These are phyloP conservation scores for Drosophila pallidifrons DNA, from an alignment of 1,140 invertebrate genomes.

Conservation along the genomic window DNA sequence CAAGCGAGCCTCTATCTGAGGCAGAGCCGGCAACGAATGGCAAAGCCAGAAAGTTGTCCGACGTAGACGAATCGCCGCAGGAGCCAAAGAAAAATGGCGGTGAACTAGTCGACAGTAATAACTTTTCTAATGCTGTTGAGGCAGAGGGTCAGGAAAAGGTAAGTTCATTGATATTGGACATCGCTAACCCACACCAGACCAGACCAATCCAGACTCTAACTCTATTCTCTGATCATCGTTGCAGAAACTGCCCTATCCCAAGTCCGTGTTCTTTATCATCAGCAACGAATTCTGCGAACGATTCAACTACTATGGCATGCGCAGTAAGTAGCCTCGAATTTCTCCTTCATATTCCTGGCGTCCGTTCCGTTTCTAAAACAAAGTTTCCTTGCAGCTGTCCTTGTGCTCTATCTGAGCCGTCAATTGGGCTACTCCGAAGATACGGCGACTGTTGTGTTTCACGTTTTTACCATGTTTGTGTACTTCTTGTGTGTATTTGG, in stretches of 20 bases:
- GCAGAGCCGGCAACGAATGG: slow-evolving; percentile 36
- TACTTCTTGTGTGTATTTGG: slow-evolving; percentile 93
- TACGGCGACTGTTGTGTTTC: slow-evolving; percentile 91
- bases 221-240: slow-evolving; percentile 12
- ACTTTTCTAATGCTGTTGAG: slow-evolving; percentile 62
- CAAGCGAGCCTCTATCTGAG: not conserved
- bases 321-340: slow-evolving; percentile 89
- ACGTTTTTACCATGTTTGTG: slow-evolving; percentile 92
- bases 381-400: slow-evolving; percentile 87
- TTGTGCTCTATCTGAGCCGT: slow-evolving; percentile 91
- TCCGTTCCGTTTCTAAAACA: slow-evolving; percentile 84
- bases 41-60: slow-evolving; percentile 42
- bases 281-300: slow-evolving; percentile 98
- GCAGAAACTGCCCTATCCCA: slow-evolving; percentile 93
- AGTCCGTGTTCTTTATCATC: slow-evolving; percentile 96
- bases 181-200: no score
- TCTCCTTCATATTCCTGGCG: slow-evolving; percentile 57
- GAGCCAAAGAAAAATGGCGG: slow-evolving; percentile 48
- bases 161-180: not conserved
- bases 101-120: slow-evolving; percentile 35
- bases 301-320: slow-evolving; percentile 98
- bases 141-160: slow-evolving; percentile 80
- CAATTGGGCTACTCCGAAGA: slow-evolving; percentile 88
- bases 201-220: not conserved
- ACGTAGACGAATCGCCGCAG: not conserved